Conservation (phyloP, 2,888 invertebrate species). For the Meiosimyza platycephala region DNA sequence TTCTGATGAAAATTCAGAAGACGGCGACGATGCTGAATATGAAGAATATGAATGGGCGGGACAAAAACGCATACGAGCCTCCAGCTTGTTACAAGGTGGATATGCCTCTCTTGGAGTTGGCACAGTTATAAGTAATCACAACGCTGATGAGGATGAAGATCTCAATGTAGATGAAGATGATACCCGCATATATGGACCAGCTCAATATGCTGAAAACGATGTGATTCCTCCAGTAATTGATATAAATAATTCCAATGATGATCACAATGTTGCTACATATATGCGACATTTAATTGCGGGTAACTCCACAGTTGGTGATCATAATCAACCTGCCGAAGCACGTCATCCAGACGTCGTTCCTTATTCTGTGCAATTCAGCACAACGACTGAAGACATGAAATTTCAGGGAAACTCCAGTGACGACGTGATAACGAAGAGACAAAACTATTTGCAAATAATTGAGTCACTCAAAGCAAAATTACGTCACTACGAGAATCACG, state of each 20-base stretch:
- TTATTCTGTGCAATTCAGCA: conserved; percentile 56
- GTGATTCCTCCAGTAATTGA: conserved; percentile 69
- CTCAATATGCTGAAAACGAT: conserved; percentile 86
- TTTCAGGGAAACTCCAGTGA: conserved; percentile 2
- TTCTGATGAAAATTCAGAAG: conserved; percentile 73
- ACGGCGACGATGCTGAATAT: conserved; percentile 74
- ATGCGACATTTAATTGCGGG: conserved; percentile 61
- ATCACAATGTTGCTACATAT: conserved; percentile 59
- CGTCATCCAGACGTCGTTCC: conserved; percentile 28
- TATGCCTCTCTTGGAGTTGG: conserved; percentile 70
- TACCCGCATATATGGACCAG: conserved; percentile 82
- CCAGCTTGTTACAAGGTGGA: conserved; percentile 77
- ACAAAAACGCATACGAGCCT: conserved; percentile 81
- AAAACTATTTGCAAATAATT: conserved; percentile 67
- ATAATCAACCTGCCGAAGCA: conserved; percentile 40
- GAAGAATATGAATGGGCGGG: conserved; percentile 95
- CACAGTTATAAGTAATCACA: conserved; percentile 50
- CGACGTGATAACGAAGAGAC: conserved; percentile 4
- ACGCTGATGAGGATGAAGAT: conserved; percentile 73
- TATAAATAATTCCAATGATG: conserved; percentile 48
- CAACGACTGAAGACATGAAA: conserved; percentile 3
- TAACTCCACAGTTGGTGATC: conserved; percentile 43
- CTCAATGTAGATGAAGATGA: conserved; percentile 89
- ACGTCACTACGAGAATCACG: conserved; percentile 77
- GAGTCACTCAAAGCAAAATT: conserved; percentile 83